Conservation (phyloP, 2,888 invertebrate genomes). For the Chrysolina oricalcia region DNA sequence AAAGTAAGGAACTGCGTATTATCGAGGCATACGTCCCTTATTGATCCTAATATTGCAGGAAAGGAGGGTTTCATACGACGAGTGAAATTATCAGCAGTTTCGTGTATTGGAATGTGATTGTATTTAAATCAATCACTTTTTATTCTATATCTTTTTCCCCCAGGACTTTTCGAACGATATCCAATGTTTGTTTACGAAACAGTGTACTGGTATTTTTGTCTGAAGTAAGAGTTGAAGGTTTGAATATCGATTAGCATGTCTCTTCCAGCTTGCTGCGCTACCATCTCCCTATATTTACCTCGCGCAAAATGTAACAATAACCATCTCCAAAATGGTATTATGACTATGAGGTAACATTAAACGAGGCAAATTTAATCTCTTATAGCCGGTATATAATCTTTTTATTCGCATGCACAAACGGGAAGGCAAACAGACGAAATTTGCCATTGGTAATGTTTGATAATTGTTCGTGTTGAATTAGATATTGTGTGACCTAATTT, state of each 20-base stretch:
- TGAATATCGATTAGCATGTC: neutral
- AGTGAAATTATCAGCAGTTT: too few species aligned
- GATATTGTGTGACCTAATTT: slow-evolving; percentile 11
- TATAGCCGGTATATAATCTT: slow-evolving; percentile 34
- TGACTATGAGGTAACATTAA: slow-evolving; percentile 38
- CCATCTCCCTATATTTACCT: slow-evolving; percentile 9
- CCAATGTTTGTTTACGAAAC: too few species aligned
- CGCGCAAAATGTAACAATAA: slow-evolving; percentile 39
- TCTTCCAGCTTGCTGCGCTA: slow-evolving; percentile 5
- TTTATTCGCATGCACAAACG: slow-evolving; percentile 39
- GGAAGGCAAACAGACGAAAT: slow-evolving; percentile 31
- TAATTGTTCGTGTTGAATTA: slow-evolving; percentile 26
- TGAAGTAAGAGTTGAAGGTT: too few species aligned
- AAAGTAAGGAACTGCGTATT: too few species aligned
- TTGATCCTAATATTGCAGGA: too few species aligned
- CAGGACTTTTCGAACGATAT: too few species aligned
- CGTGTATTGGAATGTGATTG: too few species aligned
- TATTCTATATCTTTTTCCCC: too few species aligned
- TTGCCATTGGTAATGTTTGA: slow-evolving; percentile 18
- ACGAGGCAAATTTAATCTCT: slow-evolving; percentile 42
- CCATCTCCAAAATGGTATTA: slow-evolving; percentile 38
- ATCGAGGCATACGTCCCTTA: too few species aligned
- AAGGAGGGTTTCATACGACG: too few species aligned
- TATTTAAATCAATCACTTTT: too few species aligned
- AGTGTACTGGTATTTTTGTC: too few species aligned